Base-by-base conservation (phyloP, 2,888 invertebrate species). In the Phengaris alcon region DNA sequence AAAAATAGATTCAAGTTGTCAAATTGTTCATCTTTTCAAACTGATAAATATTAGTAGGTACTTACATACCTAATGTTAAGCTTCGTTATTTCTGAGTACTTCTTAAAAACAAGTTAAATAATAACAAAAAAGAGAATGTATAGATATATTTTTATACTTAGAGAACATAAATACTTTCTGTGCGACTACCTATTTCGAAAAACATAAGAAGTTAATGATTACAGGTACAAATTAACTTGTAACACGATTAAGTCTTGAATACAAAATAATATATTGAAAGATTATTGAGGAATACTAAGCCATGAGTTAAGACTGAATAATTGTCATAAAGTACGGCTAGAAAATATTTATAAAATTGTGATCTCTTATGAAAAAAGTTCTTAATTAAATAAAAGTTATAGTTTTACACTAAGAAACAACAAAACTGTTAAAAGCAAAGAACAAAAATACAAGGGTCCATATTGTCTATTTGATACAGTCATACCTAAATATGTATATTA, bases 1-100 rank as follows among this genome's bases (percentile, higher is more conserved):
- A 44, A 46, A 51, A 74, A 55, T 55, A 75, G 68, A 75, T 75
- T 75, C 75, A 75, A 74, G 54, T 52, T 75, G 75, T 75, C 75
- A 69, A 52, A 46, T 68, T 15, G 46, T 69, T 69, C 46, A 69
- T 54, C 68, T 75, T n/a, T 55, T 74, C 64, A 48, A 51, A 74
- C 51, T 48, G 15, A 68, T 46, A 35, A 68, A 15, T 22, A 48
- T 48, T 35, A 9, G 22, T 64, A 22, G 35, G 12, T 35, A 44
- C 4, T 35, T 46, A 44, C 13, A 13, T 68, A 12, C 44, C 10
- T 44, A 64, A 35, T 13, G 64, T 13, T 22, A 59, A 59, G 22
- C 22, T 59, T 22, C 4, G 5, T 59, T 59, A 22, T 59, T 22
- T 59, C 15, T 15, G 15, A 59, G 22, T 9, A 59, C 59, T 59